Conservation (phyloP, 2,797 vertebrate species). For the Sphenopsis melanotis region DNA sequence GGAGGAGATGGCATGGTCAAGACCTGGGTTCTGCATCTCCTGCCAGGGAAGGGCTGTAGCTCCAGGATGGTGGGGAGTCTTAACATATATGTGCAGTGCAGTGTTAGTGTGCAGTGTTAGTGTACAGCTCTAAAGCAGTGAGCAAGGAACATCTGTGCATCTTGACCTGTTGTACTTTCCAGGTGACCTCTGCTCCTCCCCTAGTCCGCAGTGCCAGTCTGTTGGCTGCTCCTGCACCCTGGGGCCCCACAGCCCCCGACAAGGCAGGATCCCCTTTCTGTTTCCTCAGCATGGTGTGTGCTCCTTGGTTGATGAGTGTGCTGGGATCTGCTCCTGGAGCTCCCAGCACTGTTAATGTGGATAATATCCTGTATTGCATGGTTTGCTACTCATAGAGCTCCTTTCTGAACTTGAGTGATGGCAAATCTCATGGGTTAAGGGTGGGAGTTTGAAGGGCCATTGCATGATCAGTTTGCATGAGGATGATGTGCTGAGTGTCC, state of each 20-base stretch:
- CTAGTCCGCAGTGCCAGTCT: background rate
- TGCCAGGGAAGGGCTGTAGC: background rate
- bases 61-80: background rate
- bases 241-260: background rate
- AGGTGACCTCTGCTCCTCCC: slow-evolving; percentile 31
- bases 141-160: background rate
- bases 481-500: background rate
- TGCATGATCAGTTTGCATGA: background rate
- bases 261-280: slow-evolving; percentile 53
- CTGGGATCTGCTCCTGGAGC: background rate
- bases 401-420: background rate
- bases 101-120: background rate
- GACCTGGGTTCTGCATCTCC: background rate
- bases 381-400: background rate
- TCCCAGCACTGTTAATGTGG: background rate
- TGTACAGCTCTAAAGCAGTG: background rate
- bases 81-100: background rate
- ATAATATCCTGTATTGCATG: background rate
- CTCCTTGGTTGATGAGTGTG: background rate
- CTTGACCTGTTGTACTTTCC: background rate
- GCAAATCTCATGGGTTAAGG: background rate
- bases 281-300: slow-evolving; percentile 30
- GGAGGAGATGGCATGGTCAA: background rate
- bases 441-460: background rate
- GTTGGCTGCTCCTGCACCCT: background rate